These are phyloP conservation scores for Coelopa pilipes DNA, from an alignment of 2,888 invertebrate species.

Conservation along the genomic window DNA sequence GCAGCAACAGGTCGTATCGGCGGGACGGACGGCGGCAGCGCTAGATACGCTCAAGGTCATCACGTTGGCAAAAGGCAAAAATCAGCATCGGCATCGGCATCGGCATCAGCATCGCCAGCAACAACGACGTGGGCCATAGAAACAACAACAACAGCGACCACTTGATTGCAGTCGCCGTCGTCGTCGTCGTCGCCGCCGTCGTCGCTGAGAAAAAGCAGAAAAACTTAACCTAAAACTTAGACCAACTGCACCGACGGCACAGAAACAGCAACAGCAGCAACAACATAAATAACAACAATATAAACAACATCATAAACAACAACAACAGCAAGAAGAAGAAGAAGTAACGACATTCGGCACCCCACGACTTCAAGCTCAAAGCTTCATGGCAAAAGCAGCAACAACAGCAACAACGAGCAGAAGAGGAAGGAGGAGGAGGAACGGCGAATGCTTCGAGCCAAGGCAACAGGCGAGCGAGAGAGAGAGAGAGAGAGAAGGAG, in stretches of 20 bases:
- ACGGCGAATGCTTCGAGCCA: background rate
- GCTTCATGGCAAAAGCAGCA: conserved; percentile 1
- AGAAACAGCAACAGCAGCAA: conserved; percentile 1
- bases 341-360: background rate
- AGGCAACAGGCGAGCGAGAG: background rate
- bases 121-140: no score
- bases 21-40: conserved; percentile 25
- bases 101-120: background rate
- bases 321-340: conserved; percentile 6
- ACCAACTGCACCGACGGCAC: background rate
- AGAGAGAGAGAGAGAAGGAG: background rate
- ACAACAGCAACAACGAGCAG: conserved; percentile 12
- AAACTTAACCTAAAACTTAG: conserved; percentile 6
- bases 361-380: background rate
- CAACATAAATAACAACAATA: conserved; percentile 20
- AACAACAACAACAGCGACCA: background rate
- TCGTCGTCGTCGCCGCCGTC: background rate
- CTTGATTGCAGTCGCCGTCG: conserved; percentile 7
- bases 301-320: conserved; percentile 1
- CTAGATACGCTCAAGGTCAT: conserved; percentile 49
- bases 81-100: background rate
- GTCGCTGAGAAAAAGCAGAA: background rate
- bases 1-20: conserved; percentile 12
- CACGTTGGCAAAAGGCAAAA: conserved; percentile 42
- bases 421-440: background rate